Base-by-base conservation (phyloP, 2,113 vertebrate species). In the human region DNA sequence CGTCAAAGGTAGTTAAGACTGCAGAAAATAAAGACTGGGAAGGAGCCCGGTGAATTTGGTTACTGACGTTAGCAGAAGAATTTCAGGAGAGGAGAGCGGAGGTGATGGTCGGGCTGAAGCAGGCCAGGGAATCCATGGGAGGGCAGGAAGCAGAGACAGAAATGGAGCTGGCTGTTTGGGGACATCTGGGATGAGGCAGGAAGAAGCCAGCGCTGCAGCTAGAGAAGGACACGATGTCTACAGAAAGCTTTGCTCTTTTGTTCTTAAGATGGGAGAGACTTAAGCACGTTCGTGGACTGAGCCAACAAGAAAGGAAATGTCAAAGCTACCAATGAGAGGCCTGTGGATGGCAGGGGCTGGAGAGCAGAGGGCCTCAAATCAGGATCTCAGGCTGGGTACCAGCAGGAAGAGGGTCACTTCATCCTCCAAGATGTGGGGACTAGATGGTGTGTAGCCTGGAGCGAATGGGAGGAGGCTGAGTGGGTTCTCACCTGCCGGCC, bases 311-410 rank as follows among this genome's bases (percentile, higher is more conserved):
- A 40, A 27, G 50, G 94, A 79, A 82, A 50, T 48, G 79, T 52
- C 68, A 72, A 55, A 75, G 59, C 73, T 13, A 30, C 6, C 86
- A 68, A 80, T 0, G 12, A 45, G 55, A 66, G 35, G 9, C 23
- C 81, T 16, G 17, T 5, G 35, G 55, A 18, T 7, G 27, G 73
- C 75, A 86, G n/a, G 61, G 59, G 43, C 55, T 89, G 87, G 52
- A 17, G 40, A n/a, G n/a, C 57, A 5, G 0, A 23, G 45, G 81
- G 22, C 0, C 13, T 0, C 14, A 52, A 38, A 13, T 12, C 92
- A 64, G 18, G 59, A 48, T 4, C 89, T 83, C 32, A 23, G 52
- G 45, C 52, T 43, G 2, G 1, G 35, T 81, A 11, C 35, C 23
- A 20, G n/a, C 17, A 40, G 22, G 48, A 38, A 45, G 38, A 76